Percentiles rank a stretch among this genome's conserved stretches.
Conservation (phyloP, 1,140 invertebrate species). For the Drosophila sulfurigaster region DNA sequence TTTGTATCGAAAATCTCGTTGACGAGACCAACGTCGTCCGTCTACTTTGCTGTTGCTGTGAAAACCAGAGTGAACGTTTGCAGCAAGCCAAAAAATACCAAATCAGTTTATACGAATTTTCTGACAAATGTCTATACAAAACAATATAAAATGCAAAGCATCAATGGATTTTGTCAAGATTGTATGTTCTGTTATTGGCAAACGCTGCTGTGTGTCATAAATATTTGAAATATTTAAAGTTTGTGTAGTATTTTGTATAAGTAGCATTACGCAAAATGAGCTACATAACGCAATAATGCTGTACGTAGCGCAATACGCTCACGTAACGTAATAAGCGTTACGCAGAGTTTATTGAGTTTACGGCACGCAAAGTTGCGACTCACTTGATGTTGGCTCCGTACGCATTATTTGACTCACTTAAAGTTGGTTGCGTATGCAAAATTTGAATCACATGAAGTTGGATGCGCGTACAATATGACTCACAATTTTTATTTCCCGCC, state of each 20-base stretch:
- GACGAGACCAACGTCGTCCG: slow-evolving; percentile 53
- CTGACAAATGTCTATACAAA: not conserved
- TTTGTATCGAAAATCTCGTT: slow-evolving; percentile 65
- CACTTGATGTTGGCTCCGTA: slow-evolving; percentile 19
- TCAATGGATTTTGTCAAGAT: not conserved
- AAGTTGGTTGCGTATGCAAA: slow-evolving; percentile 17
- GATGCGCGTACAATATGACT: slow-evolving; percentile 12
- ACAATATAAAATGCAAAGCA: not conserved
- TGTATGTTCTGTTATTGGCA: slow-evolving; percentile 1
- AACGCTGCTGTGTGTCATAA: not conserved
- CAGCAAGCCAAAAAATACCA: slow-evolving; percentile 2
- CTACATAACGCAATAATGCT: not conserved
- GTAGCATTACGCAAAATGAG: not conserved
- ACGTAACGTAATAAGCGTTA: not conserved
- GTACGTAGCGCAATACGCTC: slow-evolving; percentile 2
- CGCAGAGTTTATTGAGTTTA: slow-evolving; percentile 15
- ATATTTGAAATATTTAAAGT: not conserved
- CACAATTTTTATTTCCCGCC: not conserved
- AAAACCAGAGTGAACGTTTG: slow-evolving; percentile 48
- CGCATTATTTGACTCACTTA: not conserved
- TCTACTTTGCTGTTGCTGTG: slow-evolving; percentile 52
- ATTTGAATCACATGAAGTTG: slow-evolving; percentile 18
- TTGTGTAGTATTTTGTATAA: too few species aligned
- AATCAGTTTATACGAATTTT: slow-evolving; percentile 1
- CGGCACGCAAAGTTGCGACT: not conserved